Conservation (phyloP, 2,113 vertebrate genomes). For the Cephalopterus ornatus region DNA sequence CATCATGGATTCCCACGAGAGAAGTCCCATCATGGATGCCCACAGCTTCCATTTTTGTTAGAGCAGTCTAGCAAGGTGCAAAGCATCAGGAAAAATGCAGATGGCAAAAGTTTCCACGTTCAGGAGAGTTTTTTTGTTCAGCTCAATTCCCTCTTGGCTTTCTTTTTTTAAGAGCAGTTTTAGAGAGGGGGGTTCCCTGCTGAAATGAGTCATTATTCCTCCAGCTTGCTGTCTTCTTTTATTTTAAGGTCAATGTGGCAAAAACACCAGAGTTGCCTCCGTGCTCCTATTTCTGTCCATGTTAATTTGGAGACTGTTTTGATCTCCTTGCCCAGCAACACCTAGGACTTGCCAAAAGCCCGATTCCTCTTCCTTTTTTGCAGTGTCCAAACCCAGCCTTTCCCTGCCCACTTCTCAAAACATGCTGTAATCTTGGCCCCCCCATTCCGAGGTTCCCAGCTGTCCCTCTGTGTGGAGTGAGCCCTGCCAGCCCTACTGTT, state of each 20-base stretch:
- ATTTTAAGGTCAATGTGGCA: background rate
- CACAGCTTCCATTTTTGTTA: background rate
- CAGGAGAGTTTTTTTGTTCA: background rate
- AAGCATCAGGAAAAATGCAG: background rate
- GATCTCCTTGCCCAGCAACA: background rate
- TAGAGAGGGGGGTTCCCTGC: background rate
- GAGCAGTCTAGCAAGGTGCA: background rate
- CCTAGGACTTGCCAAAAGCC: background rate
- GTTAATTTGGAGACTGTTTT: background rate
- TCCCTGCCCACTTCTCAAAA: background rate
- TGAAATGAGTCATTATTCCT: background rate
- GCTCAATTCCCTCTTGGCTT: background rate
- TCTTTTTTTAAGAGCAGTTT: background rate
- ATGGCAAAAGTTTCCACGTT: background rate
- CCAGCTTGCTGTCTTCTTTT: background rate
- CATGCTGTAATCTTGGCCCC: accelerated
- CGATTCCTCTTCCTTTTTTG: background rate
- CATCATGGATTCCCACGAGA: background rate
- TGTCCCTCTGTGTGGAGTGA: background rate
- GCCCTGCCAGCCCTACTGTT: background rate
- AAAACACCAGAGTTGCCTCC: background rate
- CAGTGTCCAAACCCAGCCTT: background rate
- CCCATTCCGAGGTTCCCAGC: background rate
- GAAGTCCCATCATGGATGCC: background rate
- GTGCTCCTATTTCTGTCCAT: background rate